Evolutionary conservation across 2,797 vertebrate genomes (phyloP).

Genomic region (Margarornis squamiger): DNA sequence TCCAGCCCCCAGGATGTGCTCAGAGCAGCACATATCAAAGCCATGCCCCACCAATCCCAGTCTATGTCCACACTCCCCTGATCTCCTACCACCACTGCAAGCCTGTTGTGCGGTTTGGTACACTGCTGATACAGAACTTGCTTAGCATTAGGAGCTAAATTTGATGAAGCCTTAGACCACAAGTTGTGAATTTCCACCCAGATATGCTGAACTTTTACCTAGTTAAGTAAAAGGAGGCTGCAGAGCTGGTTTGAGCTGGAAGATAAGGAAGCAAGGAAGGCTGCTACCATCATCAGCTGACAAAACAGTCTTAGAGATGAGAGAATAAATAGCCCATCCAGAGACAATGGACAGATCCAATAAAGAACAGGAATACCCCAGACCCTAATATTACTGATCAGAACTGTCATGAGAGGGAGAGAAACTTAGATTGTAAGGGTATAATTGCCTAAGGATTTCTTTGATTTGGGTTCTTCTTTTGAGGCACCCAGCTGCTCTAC

Average conservation of each 20-base stretch:
- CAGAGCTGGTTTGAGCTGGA: not conserved
- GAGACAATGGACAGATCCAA: not conserved
- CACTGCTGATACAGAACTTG: not conserved
- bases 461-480: not conserved
- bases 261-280: not conserved
- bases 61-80: not conserved
- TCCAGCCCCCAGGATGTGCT: not conserved
- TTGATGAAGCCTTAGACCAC: not conserved
- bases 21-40: not conserved
- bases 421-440: not conserved
- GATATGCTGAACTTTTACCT: not conserved
- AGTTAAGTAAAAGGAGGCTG: not conserved
- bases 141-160: not conserved
- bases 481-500: not conserved
- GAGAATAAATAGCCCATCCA: not conserved
- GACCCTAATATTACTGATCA: not conserved
- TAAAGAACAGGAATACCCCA: not conserved
- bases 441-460: not conserved
- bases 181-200: not conserved
- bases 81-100: not conserved
- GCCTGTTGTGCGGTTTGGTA: not conserved
- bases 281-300: not conserved
- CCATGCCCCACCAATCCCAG: not conserved
- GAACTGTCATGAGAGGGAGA: not conserved
- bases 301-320: not conserved